Base-by-base conservation (phyloP, 2,113 vertebrate species). In the Epinephelus fuscoguttatus region DNA sequence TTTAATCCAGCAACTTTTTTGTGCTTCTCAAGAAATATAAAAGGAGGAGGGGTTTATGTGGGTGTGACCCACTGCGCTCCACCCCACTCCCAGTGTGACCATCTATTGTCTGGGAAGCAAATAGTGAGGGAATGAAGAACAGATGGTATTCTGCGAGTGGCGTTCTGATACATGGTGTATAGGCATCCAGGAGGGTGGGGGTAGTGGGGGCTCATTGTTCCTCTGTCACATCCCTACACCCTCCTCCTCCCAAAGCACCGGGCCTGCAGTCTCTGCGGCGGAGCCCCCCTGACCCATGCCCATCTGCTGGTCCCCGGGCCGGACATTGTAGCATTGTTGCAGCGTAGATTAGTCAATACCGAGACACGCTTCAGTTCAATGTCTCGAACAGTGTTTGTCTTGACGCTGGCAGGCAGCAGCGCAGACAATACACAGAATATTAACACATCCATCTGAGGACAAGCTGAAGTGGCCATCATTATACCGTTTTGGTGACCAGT, bases 131-230 rank as follows among this genome's bases (percentile, higher is more conserved):
- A 90, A 92, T 89, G 92, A 80, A 71, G 91, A 94, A 80, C 95
- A 96, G 95, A 95, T 96, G 95, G 94, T 91, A 78, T 78, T 49
- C 90, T 68, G 83, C 80, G 17, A 87, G 84, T 80, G 81, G 82
- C 75, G 33, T 91, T 88, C 80, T 79, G 85, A 91, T 85, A 60
- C 80, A 87, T 70, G 61, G 71, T 92, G 89, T 77, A 82, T 60
- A 78, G 93, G 94, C 87, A 96, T 94, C 87, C 89, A 40, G 13
- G 33, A 25, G 59, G 50, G 85, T 57, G 88, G 89, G 87, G 92
- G 81, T 25, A 17, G 81, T 0, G 4, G 66, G 60, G 56, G 84
- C 67, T 74, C 82, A 93, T 95, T 94, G 93, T 95, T 90, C 75
- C 72, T 47, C 78, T 61, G 72, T 80, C 88, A 89, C 66, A 80